Evolutionary conservation across 2,797 vertebrate species (phyloP).

Genomic region (Bufotes viridis): DNA sequence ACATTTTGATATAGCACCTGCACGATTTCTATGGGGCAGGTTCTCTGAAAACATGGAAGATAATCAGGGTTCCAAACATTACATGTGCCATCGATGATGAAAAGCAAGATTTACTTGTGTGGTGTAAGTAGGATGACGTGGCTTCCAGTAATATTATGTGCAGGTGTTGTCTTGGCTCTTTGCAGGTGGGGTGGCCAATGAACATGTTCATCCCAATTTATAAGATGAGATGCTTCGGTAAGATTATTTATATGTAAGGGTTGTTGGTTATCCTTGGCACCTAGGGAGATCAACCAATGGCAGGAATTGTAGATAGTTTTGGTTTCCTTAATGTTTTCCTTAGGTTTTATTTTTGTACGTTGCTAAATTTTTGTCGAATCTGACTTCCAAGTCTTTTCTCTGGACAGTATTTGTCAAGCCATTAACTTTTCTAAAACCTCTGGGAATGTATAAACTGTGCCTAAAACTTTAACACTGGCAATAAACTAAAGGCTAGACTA

Average conservation of each 20-base stretch:
- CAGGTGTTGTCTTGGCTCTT: neutral
- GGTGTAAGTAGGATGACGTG: neutral
- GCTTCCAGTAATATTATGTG: neutral
- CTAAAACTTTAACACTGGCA: slow-evolving; percentile 63
- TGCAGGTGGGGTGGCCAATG: neutral
- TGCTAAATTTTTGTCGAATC: neutral
- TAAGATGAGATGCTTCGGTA: neutral
- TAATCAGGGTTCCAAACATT: neutral
- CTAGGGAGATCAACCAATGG: neutral
- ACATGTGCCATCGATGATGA: neutral
- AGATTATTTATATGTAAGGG: neutral
- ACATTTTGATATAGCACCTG: neutral
- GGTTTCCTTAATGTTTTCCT: neutral
- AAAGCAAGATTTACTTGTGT: neutral
- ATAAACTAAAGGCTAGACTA: slow-evolving; percentile 57
- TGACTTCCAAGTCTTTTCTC: neutral
- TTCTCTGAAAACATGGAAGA: neutral
- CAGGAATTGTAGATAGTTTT: neutral
- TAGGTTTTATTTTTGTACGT: neutral
- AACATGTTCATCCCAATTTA: neutral
- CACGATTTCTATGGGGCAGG: too few species aligned
- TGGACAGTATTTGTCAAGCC: neutral
- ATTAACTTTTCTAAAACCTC: slow-evolving; percentile 46
- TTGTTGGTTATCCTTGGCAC: neutral
- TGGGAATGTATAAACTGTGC: slow-evolving; percentile 57